phyloP scores from a whole-genome alignment of 2,888 invertebrate species.

The Melanchra persicariae region DNA sequence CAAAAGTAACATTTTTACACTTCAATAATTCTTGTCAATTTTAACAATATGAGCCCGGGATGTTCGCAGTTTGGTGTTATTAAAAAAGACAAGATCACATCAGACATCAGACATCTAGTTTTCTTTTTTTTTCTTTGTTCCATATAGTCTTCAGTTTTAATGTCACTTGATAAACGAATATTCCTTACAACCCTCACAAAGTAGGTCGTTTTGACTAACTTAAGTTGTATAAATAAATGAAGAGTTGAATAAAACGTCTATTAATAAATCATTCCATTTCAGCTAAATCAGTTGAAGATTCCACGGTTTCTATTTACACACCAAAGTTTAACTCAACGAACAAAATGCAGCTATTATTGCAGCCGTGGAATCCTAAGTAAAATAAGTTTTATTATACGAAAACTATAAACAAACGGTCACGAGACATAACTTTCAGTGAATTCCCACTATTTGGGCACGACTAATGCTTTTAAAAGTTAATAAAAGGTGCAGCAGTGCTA shows the following conservation, averaged over 20 bases:
- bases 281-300: constrained; percentile 44
- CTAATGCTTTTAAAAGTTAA: constrained; percentile 86
- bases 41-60: no score
- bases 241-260: background rate
- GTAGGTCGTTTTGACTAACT: background rate
- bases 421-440: constrained; percentile 71
- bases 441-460: constrained; percentile 74
- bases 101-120: no score
- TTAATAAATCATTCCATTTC: constrained; percentile 27
- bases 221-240: background rate
- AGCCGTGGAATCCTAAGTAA: constrained; percentile 59
- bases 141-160: no score
- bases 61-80: no score
- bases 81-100: no score
- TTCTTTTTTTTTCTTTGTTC: no score
- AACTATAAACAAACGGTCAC: constrained; percentile 68
- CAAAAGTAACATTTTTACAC: no score
- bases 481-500: constrained; percentile 84
- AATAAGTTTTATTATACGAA: constrained; percentile 64
- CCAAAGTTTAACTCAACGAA: constrained; percentile 37
- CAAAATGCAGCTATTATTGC: constrained; percentile 49
- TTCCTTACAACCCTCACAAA: background rate
- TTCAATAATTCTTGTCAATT: no score
- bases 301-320: constrained; percentile 36
- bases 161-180: background rate